These are phyloP conservation scores for Turdus rufiventris DNA, from an alignment of 2,113 vertebrate species.

Conservation along the genomic window DNA sequence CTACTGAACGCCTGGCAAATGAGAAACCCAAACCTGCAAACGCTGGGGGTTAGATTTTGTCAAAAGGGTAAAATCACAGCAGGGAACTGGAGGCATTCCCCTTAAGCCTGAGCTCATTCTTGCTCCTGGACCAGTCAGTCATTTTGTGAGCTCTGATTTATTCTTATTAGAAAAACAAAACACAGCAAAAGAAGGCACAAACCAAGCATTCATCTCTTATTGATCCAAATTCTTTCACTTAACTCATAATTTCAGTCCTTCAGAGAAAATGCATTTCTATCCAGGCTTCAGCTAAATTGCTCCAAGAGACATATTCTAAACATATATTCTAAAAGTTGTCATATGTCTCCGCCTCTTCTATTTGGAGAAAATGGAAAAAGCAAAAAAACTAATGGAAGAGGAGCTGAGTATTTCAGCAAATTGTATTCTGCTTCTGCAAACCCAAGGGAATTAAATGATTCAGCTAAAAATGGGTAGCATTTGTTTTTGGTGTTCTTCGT, in stretches of 20 bases:
- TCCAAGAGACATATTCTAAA: slow-evolving; percentile 13
- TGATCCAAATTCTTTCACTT: slow-evolving; percentile 1
- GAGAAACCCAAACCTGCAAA: neutral
- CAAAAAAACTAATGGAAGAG: neutral
- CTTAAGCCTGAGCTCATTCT: neutral
- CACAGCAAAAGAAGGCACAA: neutral
- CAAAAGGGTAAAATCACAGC: neutral
- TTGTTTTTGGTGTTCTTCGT: slow-evolving; percentile 22
- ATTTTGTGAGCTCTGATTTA: neutral
- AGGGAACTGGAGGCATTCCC: neutral
- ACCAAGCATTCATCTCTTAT: neutral
- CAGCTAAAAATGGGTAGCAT: neutral
- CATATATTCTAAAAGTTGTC: slow-evolving; percentile 9
- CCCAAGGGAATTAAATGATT: slow-evolving; percentile 4
- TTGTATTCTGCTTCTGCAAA: slow-evolving; percentile 11
- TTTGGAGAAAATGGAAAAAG: neutral
- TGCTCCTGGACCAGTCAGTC: neutral
- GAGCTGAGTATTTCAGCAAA: neutral
- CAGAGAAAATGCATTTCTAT: slow-evolving; percentile 8
- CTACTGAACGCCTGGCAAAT: neutral
- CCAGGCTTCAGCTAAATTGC: neutral
- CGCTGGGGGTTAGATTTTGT: neutral
- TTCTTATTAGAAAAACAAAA: neutral
- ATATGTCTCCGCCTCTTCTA: neutral
- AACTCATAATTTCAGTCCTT: slow-evolving; percentile 1